Evolutionary conservation across 1,140 invertebrate species (phyloP), one percentile per base, ranked within the genome.

Genomic region (Bombyx mandarina): DNA sequence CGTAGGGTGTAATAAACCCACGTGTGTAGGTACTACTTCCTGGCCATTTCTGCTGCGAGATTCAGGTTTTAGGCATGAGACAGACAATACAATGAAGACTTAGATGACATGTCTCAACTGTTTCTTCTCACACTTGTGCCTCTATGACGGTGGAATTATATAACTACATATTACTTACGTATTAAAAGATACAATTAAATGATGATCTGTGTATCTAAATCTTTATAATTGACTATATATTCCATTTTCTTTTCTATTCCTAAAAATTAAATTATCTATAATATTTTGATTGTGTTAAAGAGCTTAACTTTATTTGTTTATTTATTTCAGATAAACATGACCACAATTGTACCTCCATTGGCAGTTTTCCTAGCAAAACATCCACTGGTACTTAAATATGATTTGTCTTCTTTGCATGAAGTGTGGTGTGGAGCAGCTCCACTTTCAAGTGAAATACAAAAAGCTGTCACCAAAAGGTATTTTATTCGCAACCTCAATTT

Each of bases 341-440:
- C 91, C 1, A 90, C 90, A 2, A 68, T 93, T 56, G 92, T 93
- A 2, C 92, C 93, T 6, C 90, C 93, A 1, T 60, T 93, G 4
- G 88, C 92, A 60, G 88, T 91, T 8, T 92, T 93, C 62, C 64
- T 94, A 7, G 90, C 90, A 0, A 93, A 93, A 71, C 87, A 91
- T 75, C 91, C 91, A 0, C 72, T 90, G 22, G 90, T 93, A 3
- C 67, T 82, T 0, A 89, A 91, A 54, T 93, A 91, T 60, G 89
- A 93, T 69, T 75, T 93, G 51, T 88, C 88, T 10, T 90, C 89
- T 6, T 63, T 93, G 1, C 87, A 86, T 65, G 83, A 88, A 54
- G 75, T 93, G 45, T 73, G 90, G 63, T 92, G 89, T 58, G 91
- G 90, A 6, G 91, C 91, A 7, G 92, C 90, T 4, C 89, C 89